Conservation (phyloP, 2,797 vertebrate species). For the Megalops cyprinoides region DNA sequence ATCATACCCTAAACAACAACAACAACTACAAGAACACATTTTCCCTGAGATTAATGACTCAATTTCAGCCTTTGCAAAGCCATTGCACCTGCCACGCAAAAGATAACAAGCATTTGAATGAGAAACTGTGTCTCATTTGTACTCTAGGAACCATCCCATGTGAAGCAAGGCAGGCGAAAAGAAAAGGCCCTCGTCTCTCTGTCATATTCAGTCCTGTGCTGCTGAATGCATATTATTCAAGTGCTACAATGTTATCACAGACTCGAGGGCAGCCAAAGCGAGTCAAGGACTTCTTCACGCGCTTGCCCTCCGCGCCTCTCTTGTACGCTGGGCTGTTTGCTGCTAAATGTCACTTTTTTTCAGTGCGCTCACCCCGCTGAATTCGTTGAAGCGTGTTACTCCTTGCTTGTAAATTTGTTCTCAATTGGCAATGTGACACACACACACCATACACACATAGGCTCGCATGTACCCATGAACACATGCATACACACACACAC, state of each 20-base stretch:
- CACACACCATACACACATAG: no score
- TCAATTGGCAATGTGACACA: neutral
- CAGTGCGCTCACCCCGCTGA: neutral
- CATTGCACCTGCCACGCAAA: neutral
- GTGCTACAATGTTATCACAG: neutral
- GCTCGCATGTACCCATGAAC: no score
- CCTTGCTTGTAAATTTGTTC: neutral
- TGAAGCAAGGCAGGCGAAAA: neutral
- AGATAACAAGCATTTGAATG: neutral
- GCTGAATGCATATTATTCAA: conserved; percentile 13
- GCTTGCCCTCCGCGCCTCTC: neutral
- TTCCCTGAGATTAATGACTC: neutral
- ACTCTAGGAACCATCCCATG: neutral
- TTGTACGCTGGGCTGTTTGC: conserved; percentile 1
- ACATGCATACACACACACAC: no score
- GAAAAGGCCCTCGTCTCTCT: neutral
- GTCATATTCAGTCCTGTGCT: neutral
- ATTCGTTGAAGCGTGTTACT: conserved; percentile 7
- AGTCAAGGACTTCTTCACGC: neutral
- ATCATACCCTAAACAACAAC: neutral
- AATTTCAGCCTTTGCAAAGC: neutral
- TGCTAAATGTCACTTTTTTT: conserved; percentile 23
- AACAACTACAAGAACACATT: neutral
- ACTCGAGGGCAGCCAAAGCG: neutral
- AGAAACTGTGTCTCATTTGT: neutral